These are phyloP conservation scores for Chrysemys picta DNA, from an alignment of 2,113 vertebrate genomes.

Conservation along the genomic window DNA sequence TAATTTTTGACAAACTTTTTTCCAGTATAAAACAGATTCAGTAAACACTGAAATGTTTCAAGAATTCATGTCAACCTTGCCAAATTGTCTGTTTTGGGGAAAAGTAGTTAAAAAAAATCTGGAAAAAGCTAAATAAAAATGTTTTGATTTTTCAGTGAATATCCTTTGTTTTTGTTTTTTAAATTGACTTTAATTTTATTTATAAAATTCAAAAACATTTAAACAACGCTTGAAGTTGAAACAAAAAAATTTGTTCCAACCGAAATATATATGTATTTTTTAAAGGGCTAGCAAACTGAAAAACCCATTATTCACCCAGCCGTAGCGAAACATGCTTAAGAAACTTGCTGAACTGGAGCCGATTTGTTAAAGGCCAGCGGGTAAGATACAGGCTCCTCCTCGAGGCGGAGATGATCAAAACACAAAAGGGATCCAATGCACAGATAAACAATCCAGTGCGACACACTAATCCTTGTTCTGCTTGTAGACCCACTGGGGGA, in stretches of 20 bases:
- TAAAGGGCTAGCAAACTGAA: neutral
- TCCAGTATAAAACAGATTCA: neutral
- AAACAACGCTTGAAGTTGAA: too few species aligned
- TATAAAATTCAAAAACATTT: too few species aligned
- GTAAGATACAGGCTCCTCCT: neutral
- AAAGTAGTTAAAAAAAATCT: too few species aligned
- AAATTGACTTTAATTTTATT: too few species aligned
- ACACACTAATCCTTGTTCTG: neutral
- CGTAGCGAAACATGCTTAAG: neutral
- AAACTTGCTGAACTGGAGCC: neutral
- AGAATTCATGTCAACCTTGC: neutral
- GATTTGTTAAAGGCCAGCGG: neutral
- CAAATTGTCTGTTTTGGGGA: neutral
- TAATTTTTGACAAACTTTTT: neutral
- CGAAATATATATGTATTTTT: too few species aligned
- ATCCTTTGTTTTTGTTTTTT: too few species aligned
- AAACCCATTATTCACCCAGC: neutral
- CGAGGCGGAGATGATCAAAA: neutral
- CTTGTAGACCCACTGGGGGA: neutral
- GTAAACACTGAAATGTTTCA: neutral
- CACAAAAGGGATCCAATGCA: neutral
- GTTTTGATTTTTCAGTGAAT: too few species aligned
- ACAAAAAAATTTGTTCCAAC: too few species aligned
- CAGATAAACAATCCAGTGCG: neutral
- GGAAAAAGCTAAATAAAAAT: too few species aligned